Base-by-base conservation (phyloP, 2,113 vertebrate genomes). In the Clarias macrocephalus region DNA sequence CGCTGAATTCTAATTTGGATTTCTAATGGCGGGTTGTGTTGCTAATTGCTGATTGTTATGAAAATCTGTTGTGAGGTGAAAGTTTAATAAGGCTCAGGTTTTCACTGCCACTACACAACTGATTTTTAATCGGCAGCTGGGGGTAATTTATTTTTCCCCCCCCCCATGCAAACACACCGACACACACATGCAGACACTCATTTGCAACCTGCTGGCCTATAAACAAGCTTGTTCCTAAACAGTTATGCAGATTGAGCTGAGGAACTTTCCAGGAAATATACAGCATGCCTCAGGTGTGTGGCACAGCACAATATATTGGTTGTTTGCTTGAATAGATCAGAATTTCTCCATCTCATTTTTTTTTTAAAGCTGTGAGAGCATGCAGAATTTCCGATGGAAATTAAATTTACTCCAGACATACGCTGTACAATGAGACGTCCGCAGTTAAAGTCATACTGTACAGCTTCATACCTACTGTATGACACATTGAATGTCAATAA, bases 51-150 rank as follows among this genome's bases (percentile, higher is more conserved):
- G 84, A 84, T 88, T 83, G 80, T 80, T 90, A 80, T 57, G 30
- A 88, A 86, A 88, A 80, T 86, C 84, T 86, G 80, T 68, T 89
- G 66, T 84, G 70, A 82, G 79, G 79, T 84, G 77, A 82, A 82
- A 84, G 81, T 86, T 88, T 90, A 90, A 90, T 90, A 76, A 90
- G 84, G 75, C 80, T 82, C 82, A 85, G 85, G 62, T 85, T 87
- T 87, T 87, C 85, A 88, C 83, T 57, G 83, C 66, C 80, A 85
- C 68, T 62, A 18, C 66, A 54, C 70, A 85, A 83, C 70, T 81
- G 54, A 87, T 89, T 85, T 85, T 87, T 76, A 87, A 60, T 85
- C 63, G 59, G 28, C 83, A 82, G 70, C 21, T 63, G 83, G 66
- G 66, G 52, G 63, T 83, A 56, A 65, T 72, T 73, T 84, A 83